Evolutionary conservation across 2,797 vertebrate genomes (phyloP).

Genomic region (Mus minutoides): DNA sequence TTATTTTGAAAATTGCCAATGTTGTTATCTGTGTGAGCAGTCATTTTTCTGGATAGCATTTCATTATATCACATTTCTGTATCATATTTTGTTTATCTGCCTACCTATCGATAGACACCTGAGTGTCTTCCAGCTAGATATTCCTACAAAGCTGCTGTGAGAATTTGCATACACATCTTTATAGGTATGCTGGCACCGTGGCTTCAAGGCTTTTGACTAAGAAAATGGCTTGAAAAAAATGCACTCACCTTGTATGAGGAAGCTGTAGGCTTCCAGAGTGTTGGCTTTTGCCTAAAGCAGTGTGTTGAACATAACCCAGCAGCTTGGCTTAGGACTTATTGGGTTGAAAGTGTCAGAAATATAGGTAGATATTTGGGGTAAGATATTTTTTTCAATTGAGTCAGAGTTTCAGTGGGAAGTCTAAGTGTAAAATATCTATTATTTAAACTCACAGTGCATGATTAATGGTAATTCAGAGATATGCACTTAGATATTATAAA

Average conservation of each 20-base stretch:
- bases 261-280: not conserved
- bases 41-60: not conserved
- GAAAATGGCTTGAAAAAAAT: not conserved
- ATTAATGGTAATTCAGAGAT: not conserved
- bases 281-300: not conserved
- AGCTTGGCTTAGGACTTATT: not conserved
- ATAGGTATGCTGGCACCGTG: not conserved
- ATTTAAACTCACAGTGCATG: not conserved
- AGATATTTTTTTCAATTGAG: not conserved
- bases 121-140: not conserved
- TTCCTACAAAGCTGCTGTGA: not conserved
- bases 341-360: not conserved
- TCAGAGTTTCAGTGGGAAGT: not conserved
- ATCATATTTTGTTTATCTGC: not conserved
- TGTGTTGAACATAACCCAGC: not conserved
- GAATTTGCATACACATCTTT: not conserved
- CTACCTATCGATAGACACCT: not conserved
- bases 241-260: not conserved
- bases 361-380: not conserved
- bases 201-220: conserved; percentile 40
- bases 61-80: not conserved
- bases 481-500: not conserved
- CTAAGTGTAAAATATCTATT: not conserved
- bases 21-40: not conserved
- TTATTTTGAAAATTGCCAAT: not conserved